Evolutionary conservation across 1,140 invertebrate genomes (phyloP).

Genomic region (Pogonomyrmex barbatus): DNA sequence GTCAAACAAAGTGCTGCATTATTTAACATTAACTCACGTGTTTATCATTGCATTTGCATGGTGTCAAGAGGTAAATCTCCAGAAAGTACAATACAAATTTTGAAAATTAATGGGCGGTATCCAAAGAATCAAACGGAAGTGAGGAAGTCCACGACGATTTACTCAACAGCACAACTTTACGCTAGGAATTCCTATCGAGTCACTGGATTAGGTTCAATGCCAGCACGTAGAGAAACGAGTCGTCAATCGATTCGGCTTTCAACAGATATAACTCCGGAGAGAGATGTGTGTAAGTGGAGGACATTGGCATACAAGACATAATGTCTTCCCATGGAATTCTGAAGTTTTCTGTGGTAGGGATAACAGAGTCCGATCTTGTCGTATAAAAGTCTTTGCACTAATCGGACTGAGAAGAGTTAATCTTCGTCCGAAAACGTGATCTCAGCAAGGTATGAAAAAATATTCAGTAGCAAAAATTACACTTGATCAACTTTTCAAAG

Average conservation of each 20-base stretch:
- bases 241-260: background rate
- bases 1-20: background rate
- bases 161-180: background rate
- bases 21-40: background rate
- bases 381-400: conserved; percentile 50
- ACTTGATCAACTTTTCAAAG: background rate
- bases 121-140: background rate
- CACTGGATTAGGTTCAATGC: conserved; percentile 61
- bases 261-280: background rate
- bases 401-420: conserved; percentile 5
- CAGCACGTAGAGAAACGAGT: conserved; percentile 20
- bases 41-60: background rate
- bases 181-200: conserved; percentile 45
- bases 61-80: background rate
- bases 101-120: background rate
- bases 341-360: conserved; percentile 39
- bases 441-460: background rate
- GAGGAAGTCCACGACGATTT: background rate
- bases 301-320: background rate
- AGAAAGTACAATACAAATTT: background rate
- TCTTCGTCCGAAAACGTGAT: conserved; percentile 43
- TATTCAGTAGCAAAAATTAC: background rate
- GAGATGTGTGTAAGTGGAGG: background rate
- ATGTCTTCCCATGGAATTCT: conserved; percentile 8
- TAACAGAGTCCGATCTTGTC: background rate